Conservation (phyloP, 2,797 vertebrate species). For the Natrix natrix region DNA sequence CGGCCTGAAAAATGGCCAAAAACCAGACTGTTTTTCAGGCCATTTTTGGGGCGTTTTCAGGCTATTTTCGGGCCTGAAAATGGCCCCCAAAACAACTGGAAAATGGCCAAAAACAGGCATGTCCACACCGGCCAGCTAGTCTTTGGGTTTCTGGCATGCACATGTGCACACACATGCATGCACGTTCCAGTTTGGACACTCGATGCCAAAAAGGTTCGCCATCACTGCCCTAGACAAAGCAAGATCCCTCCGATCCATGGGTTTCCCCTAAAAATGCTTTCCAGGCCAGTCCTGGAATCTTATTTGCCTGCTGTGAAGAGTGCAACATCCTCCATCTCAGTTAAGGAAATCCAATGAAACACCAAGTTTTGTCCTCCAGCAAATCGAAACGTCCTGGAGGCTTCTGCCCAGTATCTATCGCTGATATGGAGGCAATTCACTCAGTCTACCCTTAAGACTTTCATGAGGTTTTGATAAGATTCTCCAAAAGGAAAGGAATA, state of each 20-base stretch:
- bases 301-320: neutral
- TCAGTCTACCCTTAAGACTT: neutral
- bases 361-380: neutral
- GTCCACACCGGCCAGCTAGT: no score
- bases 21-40: no score
- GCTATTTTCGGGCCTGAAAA: no score
- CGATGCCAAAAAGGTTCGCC: no score
- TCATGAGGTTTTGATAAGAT: neutral
- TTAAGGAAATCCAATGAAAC: neutral
- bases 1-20: no score
- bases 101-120: no score
- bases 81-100: no score
- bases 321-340: neutral
- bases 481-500: neutral
- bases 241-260: neutral
- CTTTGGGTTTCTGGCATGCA: no score
- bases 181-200: no score
- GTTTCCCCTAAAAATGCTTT: neutral
- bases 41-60: no score
- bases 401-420: neutral
- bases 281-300: neutral
- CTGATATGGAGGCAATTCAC: neutral
- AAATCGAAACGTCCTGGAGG: neutral
- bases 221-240: neutral
- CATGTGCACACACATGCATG: no score